Base-by-base conservation (phyloP, 2,888 invertebrate species). In the Eristalinus aeneus region DNA sequence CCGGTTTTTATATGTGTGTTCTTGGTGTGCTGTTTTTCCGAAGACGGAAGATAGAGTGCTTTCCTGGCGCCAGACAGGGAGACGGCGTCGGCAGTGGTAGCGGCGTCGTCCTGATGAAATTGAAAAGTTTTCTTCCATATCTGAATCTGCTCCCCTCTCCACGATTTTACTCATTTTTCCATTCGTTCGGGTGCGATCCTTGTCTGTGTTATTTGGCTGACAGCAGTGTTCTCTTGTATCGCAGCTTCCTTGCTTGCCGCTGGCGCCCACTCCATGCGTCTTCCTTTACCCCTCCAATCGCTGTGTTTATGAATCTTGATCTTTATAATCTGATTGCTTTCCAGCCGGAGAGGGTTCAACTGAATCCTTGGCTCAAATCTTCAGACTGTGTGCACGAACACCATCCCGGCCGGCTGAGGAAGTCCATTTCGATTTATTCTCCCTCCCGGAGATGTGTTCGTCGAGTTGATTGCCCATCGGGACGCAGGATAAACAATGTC, bases 301-400 rank as follows among this genome's bases (percentile, higher is more conserved):
- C 27, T 86, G 82, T 86, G 86, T 82, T 86, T 86, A 86, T 86
- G 86, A 86, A 86, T 86, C 86, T 86, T 86, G 86, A 86, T 86
- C 86, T 74, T 71, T 74, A 82, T 86, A 86, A 86, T 86, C 86
- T 82, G 86, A 86, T 86, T 86, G 86, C 86, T 77, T 53, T 53
- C 12, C 16, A 2, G 72, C n/a, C 11, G 20, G 27, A 12, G 61
- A 11, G 61, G 58, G n/a, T 16, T n/a, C 46, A 68, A 46, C 77
- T 68, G 76, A 71, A 65, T 86, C 71, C 81, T 82, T 78, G 73
- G 68, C 75, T 64, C 63, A 71, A 77, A 63, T 86, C 77, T 73
- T 36, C 71, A 73, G 76, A 80, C 56, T 76, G 68, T 46, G 46
- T 46, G 16, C 46, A 46, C 46, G 27, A 27, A 16, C 46, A 8